Evolutionary conservation across 2,113 vertebrate species (phyloP), one percentile per base, ranked within the genome.

Genomic region (Mohoua ochrocephala): DNA sequence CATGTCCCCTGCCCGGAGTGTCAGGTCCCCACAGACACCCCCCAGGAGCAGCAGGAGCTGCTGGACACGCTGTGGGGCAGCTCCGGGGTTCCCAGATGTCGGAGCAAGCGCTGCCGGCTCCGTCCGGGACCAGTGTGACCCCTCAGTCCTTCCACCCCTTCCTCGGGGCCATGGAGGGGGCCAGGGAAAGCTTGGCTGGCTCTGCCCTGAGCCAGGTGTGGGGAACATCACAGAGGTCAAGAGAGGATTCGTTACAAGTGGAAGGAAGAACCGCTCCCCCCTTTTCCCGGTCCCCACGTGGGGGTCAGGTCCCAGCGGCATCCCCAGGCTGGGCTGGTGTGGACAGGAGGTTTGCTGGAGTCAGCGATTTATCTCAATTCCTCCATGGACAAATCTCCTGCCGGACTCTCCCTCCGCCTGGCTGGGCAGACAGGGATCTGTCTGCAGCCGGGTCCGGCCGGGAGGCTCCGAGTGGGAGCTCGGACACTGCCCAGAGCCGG

Each of bases 41-140:
- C 9, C 7, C 56, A 9, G 37, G 68, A 54, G 49, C 49, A 15
- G 59, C 57, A 53, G 81, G 81, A 63, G 57, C 27, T 45, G 33
- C 67, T 21, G 68, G 47, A 21, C 0, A 4, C 41, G 7, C 59
- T 18, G 49, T 12, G 23, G 23, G 28, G n/a, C 41, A n/a, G 27
- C 49, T 84, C 49, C 15, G 82, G 57, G 57, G 22, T 2, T 63
- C 39, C 39, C 26, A 1, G 11, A 16, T 1, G 1, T 35, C 3
- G 6, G 33, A 37, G 22, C 1, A 1, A 45, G 39, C 0, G 27
- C 56, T 74, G 49, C 57, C 3, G 1, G 21, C 56, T 26, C 81
- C 3, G 1, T 11, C 49, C 1, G 1, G 22, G 28, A 39, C n/a
- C n/a, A n/a, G n/a, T n/a, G n/a, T n/a, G n/a, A n/a, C 18, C 69